Evolutionary conservation across 2,113 vertebrate genomes (phyloP), one percentile per base, ranked within the genome.

Genomic region (Ibidorhyncha struthersii): DNA sequence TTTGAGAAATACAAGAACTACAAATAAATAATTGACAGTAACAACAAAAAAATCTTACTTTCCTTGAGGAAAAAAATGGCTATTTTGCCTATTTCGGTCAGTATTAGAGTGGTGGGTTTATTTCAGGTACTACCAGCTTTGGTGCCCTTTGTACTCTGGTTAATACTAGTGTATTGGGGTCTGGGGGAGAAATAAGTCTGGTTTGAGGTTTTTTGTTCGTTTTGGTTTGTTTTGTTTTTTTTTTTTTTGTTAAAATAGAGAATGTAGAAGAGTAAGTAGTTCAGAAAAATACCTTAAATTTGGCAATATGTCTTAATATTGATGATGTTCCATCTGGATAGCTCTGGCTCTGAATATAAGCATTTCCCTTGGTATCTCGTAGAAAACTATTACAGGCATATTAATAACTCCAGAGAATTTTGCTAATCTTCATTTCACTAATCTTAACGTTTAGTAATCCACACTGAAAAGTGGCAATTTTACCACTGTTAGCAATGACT

Each of bases 321-420:
- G 38, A 61, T 83, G 61, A 29, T 80, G 41, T 79, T 93, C 66
- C 77, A 78, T 90, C 66, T 74, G 58, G 36, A 32, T 89, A 40
- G 18, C 55, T 85, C 61, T 95, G 80, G 36, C 92, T 82, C 83
- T 82, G 34, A 41, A 69, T 49, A 66, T 14, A 85, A 87, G 45
- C 59, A 61, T 90, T 85, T 94, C 78, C 36, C 85, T 72, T 84
- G 73, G 25, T 82, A 93, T 76, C 86, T 59, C 30, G 25, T 90
- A 50, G 40, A 94, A 93, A 72, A 85, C 59, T 90, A 76, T 96
- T 93, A 82, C 66, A 74, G 47, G 50, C 78, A 61, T 93, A 56
- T 90, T 91, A 87, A 82, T 80, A 62, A 82, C 94, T 86, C 71
- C 40, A 81, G 77, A 85, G 83, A 85, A 81, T 84, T 89, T 82